These are phyloP conservation scores for Neolamprologus sp. DNA, from an alignment of 2,113 vertebrate genomes.

Conservation along the genomic window DNA sequence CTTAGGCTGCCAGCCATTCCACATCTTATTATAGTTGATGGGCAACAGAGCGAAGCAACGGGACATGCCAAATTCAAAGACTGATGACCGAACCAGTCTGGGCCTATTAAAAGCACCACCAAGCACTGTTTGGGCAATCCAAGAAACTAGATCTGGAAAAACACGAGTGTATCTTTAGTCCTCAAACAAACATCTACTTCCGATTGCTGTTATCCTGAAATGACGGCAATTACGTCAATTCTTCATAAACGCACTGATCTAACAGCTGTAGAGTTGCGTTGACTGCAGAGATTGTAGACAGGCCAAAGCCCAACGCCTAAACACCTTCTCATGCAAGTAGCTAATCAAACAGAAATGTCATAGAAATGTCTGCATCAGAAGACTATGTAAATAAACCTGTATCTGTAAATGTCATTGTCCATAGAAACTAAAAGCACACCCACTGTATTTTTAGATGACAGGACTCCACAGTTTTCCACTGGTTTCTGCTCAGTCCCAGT, in stretches of 20 bases:
- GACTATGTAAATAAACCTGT: neutral
- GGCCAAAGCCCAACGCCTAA: neutral
- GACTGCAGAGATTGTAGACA: neutral
- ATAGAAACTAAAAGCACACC: conserved; percentile 1
- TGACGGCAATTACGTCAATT: conserved; percentile 67
- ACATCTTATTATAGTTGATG: conserved; percentile 71
- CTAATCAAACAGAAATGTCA: conserved; percentile 9
- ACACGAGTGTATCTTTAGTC: conserved; percentile 57
- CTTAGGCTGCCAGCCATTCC: conserved; percentile 64
- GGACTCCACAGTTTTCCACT: conserved; percentile 54
- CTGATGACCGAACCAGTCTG: conserved; percentile 66
- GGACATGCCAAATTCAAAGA: conserved; percentile 68
- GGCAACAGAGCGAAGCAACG: conserved; percentile 4
- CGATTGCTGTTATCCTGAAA: conserved; percentile 13
- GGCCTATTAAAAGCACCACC: conserved; percentile 67
- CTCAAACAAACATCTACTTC: conserved; percentile 58
- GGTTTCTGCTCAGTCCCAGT: conserved; percentile 48
- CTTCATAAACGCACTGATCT: conserved; percentile 45
- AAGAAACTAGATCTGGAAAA: conserved; percentile 64
- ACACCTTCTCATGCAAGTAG: neutral
- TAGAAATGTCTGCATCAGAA: neutral
- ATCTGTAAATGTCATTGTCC: neutral
- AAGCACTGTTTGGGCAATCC: conserved; percentile 56
- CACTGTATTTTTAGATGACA: conserved; percentile 62
- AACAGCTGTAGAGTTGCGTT: conserved; percentile 6